Evolutionary conservation across 2,113 vertebrate genomes (phyloP), one percentile per base, ranked within the genome.

Genomic region (Ageneiosus marmoratus): DNA sequence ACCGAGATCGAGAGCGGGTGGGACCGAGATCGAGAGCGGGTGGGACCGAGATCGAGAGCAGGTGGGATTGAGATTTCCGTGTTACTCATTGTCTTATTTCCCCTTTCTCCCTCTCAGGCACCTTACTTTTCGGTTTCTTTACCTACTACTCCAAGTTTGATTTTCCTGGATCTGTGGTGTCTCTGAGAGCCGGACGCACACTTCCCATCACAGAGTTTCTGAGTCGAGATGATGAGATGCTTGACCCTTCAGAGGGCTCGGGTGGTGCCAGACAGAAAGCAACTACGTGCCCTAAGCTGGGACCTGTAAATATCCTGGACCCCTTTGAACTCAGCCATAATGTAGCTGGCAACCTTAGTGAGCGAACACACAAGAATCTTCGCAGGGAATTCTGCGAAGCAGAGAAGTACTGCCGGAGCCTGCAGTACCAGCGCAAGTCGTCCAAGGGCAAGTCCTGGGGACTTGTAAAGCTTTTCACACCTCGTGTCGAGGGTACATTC

Each of bases 311-410:
- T 80, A 89, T 99, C 29, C 92, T 97, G 86, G 97, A 99, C 84
- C 97, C 97, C 0, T 98, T 98, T 29, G 97, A 98, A 84, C 90
- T 96, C 29, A 94, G 91, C 85, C 97, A 99, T 91, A 99, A 99
- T 0, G 96, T 98, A 13, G 94, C 96, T 0, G 96, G 95, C 50
- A 99, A 98, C 18, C 89, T 98, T 80, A 96, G 93, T 0, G 91
- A 95, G 29, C 94, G 95, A 12, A 92, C 94, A 0, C 94, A 92
- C 0, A 90, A 88, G 48, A 91, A 87, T 16, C 95, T 98, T 1
- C 91, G 90, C 85, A 90, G 74, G 48, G 95, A 96, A 83, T 97
- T 96, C 77, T 91, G 91, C 3, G 93, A 90, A 0, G 96, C 96
- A 0, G 94, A 95, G 81, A 96, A 93, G 75, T 96, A 96, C 63